phyloP scores from a whole-genome alignment of 2,888 invertebrate genomes.

The Euphydryas editha region DNA sequence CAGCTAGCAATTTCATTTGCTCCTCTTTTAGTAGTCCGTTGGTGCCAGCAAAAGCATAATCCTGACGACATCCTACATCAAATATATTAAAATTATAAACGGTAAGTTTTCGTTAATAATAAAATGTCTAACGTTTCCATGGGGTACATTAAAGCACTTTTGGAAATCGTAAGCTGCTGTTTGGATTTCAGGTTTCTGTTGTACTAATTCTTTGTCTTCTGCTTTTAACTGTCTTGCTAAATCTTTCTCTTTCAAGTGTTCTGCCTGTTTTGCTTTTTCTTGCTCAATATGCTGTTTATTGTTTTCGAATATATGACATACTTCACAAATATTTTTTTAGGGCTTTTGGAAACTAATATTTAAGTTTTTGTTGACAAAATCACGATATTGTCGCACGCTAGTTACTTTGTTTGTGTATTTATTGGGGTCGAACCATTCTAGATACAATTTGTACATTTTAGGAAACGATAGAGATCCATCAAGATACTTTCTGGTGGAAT shows the following conservation, averaged over 20 bases:
- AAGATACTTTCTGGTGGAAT: background rate
- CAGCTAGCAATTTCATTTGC: slow-evolving; percentile 16
- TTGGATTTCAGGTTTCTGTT: background rate
- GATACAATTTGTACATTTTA: slow-evolving; percentile 16
- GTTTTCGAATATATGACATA: background rate
- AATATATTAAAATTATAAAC: slow-evolving; percentile 29
- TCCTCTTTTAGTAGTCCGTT: slow-evolving; percentile 3
- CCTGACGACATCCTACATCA: background rate
- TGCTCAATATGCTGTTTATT: background rate
- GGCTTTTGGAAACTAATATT: slow-evolving; percentile 20
- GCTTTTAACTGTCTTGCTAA: slow-evolving; percentile 1
- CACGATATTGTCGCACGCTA: slow-evolving; percentile 28
- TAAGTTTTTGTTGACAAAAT: slow-evolving; percentile 28
- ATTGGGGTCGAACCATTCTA: slow-evolving; percentile 13
- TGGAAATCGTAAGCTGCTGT: slow-evolving; percentile 24
- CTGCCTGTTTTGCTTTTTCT: too few species aligned
- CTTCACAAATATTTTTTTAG: slow-evolving; percentile 9
- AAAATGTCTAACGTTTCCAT: slow-evolving; percentile 20
- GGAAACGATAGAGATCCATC: slow-evolving; percentile 12
- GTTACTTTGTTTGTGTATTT: slow-evolving; percentile 28
- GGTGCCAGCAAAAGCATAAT: slow-evolving; percentile 10
- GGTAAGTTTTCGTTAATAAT: slow-evolving; percentile 27
- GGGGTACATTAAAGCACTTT: slow-evolving; percentile 16
- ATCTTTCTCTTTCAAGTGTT: slow-evolving; percentile 5
- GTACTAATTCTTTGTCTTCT: slow-evolving; percentile 8